Evolutionary conservation across 2,113 vertebrate species (phyloP).

Genomic region (Boleophthalmus pectinirostris): DNA sequence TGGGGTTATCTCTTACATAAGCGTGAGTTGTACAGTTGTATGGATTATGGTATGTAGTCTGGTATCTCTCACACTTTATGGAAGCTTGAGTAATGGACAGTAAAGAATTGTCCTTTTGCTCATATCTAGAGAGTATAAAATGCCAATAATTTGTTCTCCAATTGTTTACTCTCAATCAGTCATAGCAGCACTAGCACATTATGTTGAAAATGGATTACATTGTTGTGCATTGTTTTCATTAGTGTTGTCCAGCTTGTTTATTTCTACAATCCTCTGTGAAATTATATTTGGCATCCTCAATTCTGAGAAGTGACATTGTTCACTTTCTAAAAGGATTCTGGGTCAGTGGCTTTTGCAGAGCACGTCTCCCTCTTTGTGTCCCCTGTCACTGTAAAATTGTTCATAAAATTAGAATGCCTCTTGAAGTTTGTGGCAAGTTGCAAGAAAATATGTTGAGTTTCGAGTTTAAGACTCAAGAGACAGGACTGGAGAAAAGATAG

Average conservation of each 20-base stretch:
- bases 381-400: not conserved
- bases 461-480: conserved; percentile 1
- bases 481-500: conserved; percentile 8
- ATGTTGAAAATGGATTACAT: not conserved
- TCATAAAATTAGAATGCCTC: not conserved
- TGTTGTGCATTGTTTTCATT: not conserved
- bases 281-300: not conserved
- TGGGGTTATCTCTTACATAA: too few species aligned
- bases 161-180: not conserved
- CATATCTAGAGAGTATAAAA: too few species aligned
- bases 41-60: too few species aligned
- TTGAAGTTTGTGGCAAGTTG: not conserved
- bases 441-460: conserved; percentile 11
- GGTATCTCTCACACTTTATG: too few species aligned
- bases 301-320: not conserved
- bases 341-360: not conserved
- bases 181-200: not conserved
- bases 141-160: too few species aligned
- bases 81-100: not conserved
- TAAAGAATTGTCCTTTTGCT: not conserved
- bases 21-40: too few species aligned
- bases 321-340: not conserved
- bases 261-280: not conserved
- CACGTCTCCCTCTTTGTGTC: not conserved
- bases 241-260: not conserved